phyloP scores from a whole-genome alignment of 2,113 vertebrate species.

The Dicentrarchus labrax region DNA sequence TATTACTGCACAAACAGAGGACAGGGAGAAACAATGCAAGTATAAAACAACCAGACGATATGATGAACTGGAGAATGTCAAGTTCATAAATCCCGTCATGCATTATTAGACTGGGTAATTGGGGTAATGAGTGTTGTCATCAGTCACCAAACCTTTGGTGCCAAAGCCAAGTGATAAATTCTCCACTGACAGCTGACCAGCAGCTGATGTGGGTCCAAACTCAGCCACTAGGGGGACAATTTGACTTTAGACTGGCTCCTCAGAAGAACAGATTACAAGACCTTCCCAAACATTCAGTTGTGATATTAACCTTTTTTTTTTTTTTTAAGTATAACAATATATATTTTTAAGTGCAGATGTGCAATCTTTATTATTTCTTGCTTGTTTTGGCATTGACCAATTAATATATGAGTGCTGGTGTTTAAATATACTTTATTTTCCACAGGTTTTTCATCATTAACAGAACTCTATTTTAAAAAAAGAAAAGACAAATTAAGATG shows the following conservation, averaged over 20 bases:
- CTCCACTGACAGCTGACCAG: not conserved
- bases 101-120: not conserved
- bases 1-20: not conserved
- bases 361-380: not conserved
- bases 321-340: not conserved
- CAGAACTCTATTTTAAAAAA: not conserved
- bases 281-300: not conserved
- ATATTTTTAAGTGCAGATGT: not conserved
- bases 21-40: not conserved
- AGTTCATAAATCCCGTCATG: not conserved
- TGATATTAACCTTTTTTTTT: not conserved
- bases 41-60: not conserved
- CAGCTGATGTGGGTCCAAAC: not conserved
- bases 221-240: conserved; percentile 18
- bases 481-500: not conserved
- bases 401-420: not conserved
- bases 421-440: not conserved
- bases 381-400: not conserved
- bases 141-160: not conserved
- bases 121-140: not conserved
- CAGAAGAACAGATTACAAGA: not conserved
- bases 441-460: not conserved
- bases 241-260: conserved; percentile 3
- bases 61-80: not conserved
- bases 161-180: not conserved